phyloP scores from a whole-genome alignment of 2,797 vertebrate species.

The Graptemys geographica region DNA sequence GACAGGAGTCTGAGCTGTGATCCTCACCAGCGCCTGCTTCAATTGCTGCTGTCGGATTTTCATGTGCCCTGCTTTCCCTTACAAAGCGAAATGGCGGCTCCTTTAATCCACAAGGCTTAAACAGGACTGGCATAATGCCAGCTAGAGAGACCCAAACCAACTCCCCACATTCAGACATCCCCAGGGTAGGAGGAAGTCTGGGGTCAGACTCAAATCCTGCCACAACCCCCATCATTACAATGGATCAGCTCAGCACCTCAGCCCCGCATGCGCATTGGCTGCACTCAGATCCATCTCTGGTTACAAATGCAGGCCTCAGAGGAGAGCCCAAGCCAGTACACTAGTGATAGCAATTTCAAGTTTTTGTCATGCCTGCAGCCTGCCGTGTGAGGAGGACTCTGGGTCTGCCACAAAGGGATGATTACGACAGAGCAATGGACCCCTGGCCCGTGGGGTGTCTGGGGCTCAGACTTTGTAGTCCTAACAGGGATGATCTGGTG shows the following conservation, averaged over 20 bases:
- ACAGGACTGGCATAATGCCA: background rate
- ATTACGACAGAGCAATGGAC: background rate
- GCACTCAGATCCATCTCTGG: background rate
- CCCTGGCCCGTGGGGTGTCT: background rate
- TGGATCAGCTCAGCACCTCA: rapidly evolving
- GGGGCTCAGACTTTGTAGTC: too few species aligned
- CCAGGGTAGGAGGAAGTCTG: rapidly evolving
- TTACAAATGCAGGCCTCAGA: background rate
- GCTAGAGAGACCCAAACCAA: background rate
- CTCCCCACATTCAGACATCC: rapidly evolving
- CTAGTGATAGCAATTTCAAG: background rate
- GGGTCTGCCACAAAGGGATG: background rate
- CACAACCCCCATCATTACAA: background rate
- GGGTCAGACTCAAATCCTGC: background rate
- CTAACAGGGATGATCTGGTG: background rate
- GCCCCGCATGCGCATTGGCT: background rate
- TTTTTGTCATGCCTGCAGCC: background rate
- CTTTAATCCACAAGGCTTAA: background rate
- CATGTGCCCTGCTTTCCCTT: rapidly evolving
- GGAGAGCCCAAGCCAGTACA: background rate
- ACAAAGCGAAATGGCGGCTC: background rate
- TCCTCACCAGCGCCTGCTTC: rapidly evolving
- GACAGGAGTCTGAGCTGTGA: rapidly evolving
- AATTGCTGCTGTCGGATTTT: background rate
- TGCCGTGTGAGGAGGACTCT: background rate